Conservation (phyloP, 2,797 vertebrate species). For the Ptychadena robeensis region DNA sequence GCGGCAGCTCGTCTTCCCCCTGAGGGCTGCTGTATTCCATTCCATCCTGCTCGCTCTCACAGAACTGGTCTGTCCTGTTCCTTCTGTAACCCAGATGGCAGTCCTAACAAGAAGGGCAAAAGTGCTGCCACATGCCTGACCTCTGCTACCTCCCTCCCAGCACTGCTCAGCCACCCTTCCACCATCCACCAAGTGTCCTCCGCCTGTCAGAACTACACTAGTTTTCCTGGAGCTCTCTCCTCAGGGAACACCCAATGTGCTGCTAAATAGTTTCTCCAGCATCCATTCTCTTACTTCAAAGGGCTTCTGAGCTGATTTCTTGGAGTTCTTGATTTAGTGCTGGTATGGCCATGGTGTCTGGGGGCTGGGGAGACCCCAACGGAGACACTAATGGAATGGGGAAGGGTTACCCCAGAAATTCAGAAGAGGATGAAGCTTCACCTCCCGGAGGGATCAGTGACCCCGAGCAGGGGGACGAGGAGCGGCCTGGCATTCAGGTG, state of each 20-base stretch:
- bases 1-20: slow-evolving; percentile 30
- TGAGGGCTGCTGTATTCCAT: slow-evolving; percentile 32
- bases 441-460: slow-evolving; percentile 86
- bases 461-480: slow-evolving; percentile 86
- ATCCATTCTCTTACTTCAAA: no score
- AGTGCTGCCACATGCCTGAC: slow-evolving; percentile 3
- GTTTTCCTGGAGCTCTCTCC: background rate
- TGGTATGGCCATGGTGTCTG: slow-evolving; percentile 93
- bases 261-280: background rate
- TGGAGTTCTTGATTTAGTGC: slow-evolving; percentile 26
- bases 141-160: background rate
- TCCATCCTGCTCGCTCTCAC: slow-evolving; percentile 29
- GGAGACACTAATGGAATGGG: slow-evolving; percentile 87
- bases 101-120: slow-evolving; percentile 26
- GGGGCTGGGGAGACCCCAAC: slow-evolving; percentile 91
- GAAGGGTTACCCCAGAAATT: slow-evolving; percentile 80
- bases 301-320: background rate
- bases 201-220: no score
- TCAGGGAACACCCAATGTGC: background rate
- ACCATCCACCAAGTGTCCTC: background rate
- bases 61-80: slow-evolving; percentile 55
- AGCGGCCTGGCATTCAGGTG: slow-evolving; percentile 87
- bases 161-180: background rate
- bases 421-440: slow-evolving; percentile 85
- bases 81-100: slow-evolving; percentile 19